Evolutionary conservation across 2,797 vertebrate genomes (phyloP).

Genomic region (Kryptopterus vitreolus): DNA sequence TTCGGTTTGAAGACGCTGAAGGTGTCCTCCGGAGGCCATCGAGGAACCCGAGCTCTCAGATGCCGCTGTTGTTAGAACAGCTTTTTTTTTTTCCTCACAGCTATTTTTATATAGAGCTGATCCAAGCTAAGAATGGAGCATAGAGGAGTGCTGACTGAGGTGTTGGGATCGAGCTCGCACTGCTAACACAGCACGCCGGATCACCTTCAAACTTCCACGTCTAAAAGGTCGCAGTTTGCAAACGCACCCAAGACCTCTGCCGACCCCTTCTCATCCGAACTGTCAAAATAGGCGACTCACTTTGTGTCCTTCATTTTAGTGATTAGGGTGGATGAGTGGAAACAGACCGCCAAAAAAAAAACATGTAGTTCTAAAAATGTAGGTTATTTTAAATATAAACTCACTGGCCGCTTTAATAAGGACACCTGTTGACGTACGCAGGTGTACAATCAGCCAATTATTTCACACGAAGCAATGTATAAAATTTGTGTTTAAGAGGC

Average conservation of each 20-base stretch:
- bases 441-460: background rate
- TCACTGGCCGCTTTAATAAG: background rate
- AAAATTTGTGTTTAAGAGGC: background rate
- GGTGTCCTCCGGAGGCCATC: conserved; percentile 42
- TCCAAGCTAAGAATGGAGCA: conserved; percentile 35
- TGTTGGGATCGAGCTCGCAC: conserved; percentile 18
- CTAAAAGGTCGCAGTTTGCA: conserved; percentile 6
- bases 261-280: background rate
- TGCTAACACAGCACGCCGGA: conserved; percentile 43
- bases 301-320: background rate
- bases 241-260: background rate
- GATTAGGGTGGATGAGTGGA: background rate
- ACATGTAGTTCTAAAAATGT: background rate
- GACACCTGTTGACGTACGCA: background rate
- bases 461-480: background rate
- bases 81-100: conserved; percentile 14
- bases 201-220: conserved; percentile 32
- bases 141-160: conserved; percentile 41
- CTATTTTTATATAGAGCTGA: conserved; percentile 48
- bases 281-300: background rate
- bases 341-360: background rate
- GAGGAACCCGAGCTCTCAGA: conserved; percentile 26
- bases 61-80: conserved; percentile 42
- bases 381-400: background rate
- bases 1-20: conserved; percentile 24